Base-by-base conservation (phyloP, 37 sponge, comb jelly and placozoan species). In the Crambe crambe region DNA sequence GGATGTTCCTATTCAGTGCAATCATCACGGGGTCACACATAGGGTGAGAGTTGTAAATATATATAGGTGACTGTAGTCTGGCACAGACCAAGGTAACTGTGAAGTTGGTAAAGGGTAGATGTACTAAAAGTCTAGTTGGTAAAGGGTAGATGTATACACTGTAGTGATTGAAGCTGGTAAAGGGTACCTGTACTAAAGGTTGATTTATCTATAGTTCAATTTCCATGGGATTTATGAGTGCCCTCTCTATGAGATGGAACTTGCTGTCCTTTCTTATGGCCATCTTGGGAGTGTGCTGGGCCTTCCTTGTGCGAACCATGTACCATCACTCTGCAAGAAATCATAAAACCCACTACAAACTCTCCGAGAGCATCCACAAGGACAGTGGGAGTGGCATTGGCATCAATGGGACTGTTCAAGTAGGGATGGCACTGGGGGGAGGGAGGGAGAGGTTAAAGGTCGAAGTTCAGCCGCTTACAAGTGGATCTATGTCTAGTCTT, bases 291-390 rank as follows among this genome's bases (percentile, higher is more conserved):
- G 56, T 85, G 23, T 23, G 44, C 27, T 77, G 79, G 86, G 65
- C 62, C 10, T 25, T 60, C 54, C 23, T 37, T 26, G 35, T 85
- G 39, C 26, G 59, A 51, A 18, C 18, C 2, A 18, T 80, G 38
- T 56, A 58, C 1, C 3, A 12, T 23, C 71, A 35, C 12, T 70
- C 71, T 2, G 36, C 35, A 22, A 10, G 31, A 41, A 39, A 35
- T 8, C 78, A 85, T 40, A 68, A 61, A 20, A 79, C 65, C 2
- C 72, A 72, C 71, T 85, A 85, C 79, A 78, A 61, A 41, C 65
- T 85, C 4, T 66, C 58, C 4, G 79, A 76, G n/a, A n/a, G 58
- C 42, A 56, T 21, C 20, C 62, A 26, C 10, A n/a, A 35, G 5
- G 20, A 18, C 23, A 26, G 44, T 9, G 44, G 71, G 8, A 25